Percentiles rank a stretch among this genome's conserved stretches.
phyloP scores from a whole-genome alignment of 1,140 invertebrate genomes.

The Protaetia brevitarsis region DNA sequence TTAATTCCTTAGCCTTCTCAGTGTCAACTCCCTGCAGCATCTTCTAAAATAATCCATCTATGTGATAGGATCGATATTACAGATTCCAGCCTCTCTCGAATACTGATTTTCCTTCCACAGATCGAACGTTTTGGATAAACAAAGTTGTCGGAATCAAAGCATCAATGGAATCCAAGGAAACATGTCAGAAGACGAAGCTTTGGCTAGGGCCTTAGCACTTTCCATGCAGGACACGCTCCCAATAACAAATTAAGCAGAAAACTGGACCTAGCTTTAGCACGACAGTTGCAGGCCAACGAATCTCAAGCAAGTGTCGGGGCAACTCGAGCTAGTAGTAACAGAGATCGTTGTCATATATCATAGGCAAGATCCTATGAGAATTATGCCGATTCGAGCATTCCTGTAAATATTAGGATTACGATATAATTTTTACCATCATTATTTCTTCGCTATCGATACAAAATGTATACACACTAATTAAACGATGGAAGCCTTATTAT shows the following conservation, averaged over 20 bases:
- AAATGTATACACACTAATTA: not conserved
- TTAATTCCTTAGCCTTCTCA: too few relatives aligned
- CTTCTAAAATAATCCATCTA: too few relatives aligned
- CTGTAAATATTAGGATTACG: too few relatives aligned
- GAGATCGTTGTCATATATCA: constrained; percentile 41
- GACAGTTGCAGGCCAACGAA: constrained; percentile 45
- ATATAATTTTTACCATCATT: not conserved
- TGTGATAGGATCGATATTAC: too few relatives aligned
- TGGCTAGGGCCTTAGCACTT: constrained; percentile 75
- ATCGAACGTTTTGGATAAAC: not conserved
- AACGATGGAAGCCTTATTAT: too few relatives aligned
- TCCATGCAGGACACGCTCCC: constrained; percentile 61
- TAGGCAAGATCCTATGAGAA: constrained; percentile 19
- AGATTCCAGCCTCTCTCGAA: too few relatives aligned
- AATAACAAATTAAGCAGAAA: constrained; percentile 38
- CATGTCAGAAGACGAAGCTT: constrained; percentile 73
- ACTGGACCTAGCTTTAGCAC: constrained; percentile 44
- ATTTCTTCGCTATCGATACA: not conserved
- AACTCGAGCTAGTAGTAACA: constrained; percentile 26
- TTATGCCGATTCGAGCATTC: constrained; percentile 1
- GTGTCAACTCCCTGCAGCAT: too few relatives aligned
- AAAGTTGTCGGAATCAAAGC: not conserved
- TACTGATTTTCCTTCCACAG: not conserved
- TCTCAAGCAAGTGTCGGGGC: constrained; percentile 29
- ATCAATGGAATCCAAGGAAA: not conserved